A percentile compares a stretch with the other conserved stretches of the same genome.
Evolutionary conservation across 1,140 invertebrate species (phyloP).

Genomic region (Pogonus chalceus): DNA sequence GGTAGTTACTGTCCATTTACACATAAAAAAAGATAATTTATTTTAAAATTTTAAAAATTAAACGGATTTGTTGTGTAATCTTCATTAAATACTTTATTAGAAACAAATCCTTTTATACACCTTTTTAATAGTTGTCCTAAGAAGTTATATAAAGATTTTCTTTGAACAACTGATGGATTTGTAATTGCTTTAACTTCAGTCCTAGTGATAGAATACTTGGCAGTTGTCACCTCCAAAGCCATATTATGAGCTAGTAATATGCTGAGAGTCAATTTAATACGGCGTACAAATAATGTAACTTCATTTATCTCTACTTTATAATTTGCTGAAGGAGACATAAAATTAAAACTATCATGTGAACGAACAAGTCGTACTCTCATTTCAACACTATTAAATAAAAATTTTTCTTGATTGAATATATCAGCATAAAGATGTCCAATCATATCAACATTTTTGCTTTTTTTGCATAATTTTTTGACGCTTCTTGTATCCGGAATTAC

Average conservation of each 20-base stretch:
- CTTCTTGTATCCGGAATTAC: constrained; percentile 24
- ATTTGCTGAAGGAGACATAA: constrained; percentile 21
- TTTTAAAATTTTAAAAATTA: constrained; percentile 30
- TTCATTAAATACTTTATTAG: constrained; percentile 34
- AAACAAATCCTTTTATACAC: constrained; percentile 34
- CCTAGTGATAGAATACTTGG: no score
- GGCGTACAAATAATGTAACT: no score
- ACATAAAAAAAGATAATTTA: constrained; percentile 30
- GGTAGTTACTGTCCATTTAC: constrained; percentile 29
- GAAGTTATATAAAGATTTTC: constrained; percentile 32
- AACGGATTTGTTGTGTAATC: constrained; percentile 29
- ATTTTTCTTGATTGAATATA: constrained; percentile 34
- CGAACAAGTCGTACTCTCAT: constrained; percentile 28
- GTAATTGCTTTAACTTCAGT: no score
- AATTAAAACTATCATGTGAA: constrained; percentile 28
- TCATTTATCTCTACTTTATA: constrained; percentile 22
- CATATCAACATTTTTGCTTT: constrained; percentile 21
- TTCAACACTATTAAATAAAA: constrained; percentile 34
- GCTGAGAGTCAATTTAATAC: no score
- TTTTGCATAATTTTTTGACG: constrained; percentile 20
- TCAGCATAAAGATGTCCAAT: constrained; percentile 24
- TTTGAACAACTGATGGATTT: no score
- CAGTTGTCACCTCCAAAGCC: no score
- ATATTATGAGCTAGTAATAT: no score
- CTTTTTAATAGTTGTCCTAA: constrained; percentile 32